phyloP scores from a whole-genome alignment of 2,113 vertebrate species.

The Salvator merianae region DNA sequence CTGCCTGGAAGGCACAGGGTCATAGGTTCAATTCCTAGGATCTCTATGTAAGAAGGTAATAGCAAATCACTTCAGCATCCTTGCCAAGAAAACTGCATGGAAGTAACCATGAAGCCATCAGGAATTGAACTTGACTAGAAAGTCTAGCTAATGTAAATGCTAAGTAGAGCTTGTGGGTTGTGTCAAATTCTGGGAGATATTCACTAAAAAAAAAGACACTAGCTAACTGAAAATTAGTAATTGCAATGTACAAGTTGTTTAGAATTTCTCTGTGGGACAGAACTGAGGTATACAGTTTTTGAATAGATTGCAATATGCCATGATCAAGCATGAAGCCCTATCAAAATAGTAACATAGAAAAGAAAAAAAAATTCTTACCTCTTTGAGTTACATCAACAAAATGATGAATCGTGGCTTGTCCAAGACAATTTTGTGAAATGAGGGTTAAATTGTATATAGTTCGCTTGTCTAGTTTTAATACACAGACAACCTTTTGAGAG shows the following conservation, averaged over 20 bases:
- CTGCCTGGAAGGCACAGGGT: no score
- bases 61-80: no score
- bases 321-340: not conserved
- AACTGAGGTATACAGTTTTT: not conserved
- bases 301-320: not conserved
- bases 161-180: no score
- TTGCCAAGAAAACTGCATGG: no score
- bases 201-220: no score
- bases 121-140: no score
- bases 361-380: slow-evolving; percentile 64
- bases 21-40: no score
- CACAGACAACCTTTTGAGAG: slow-evolving; percentile 41
- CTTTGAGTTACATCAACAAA: slow-evolving; percentile 63
- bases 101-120: no score
- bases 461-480: slow-evolving; percentile 61
- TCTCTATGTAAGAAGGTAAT: no score
- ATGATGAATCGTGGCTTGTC: slow-evolving; percentile 53
- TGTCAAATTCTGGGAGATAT: no score
- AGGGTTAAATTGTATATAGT: slow-evolving; percentile 69
- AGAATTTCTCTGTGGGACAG: not conserved
- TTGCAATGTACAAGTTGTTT: not conserved
- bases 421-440: slow-evolving; percentile 65
- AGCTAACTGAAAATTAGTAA: not conserved
- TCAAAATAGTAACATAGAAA: not conserved
- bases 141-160: no score